phyloP scores from a whole-genome alignment of 2,113 vertebrate genomes.

The Pungitius pungitius region DNA sequence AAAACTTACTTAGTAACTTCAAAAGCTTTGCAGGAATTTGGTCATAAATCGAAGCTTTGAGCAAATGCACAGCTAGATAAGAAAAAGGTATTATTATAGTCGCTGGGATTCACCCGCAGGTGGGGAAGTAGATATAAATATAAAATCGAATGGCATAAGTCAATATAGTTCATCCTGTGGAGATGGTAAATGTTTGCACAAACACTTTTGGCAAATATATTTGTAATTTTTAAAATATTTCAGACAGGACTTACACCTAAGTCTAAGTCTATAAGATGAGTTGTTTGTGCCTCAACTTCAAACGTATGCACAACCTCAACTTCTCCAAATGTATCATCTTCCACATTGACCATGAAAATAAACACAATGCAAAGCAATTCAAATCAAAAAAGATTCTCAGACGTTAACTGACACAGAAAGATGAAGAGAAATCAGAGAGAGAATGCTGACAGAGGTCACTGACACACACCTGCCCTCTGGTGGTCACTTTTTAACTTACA shows the following conservation, averaged over 20 bases:
- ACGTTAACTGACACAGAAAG: background rate
- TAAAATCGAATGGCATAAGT: too few species aligned
- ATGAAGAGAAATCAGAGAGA: background rate
- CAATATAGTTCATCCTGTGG: background rate
- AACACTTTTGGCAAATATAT: background rate
- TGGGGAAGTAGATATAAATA: background rate
- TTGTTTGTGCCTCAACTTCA: slow-evolving; percentile 13
- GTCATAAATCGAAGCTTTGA: background rate
- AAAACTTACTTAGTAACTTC: too few species aligned
- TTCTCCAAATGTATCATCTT: background rate
- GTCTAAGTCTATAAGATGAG: too few species aligned
- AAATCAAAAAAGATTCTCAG: background rate
- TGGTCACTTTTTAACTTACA: slow-evolving; percentile 30
- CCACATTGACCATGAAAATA: background rate
- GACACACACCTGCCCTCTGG: slow-evolving; percentile 43
- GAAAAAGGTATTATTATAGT: background rate
- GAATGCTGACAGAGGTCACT: background rate
- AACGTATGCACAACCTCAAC: slow-evolving; percentile 16
- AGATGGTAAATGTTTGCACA: too few species aligned
- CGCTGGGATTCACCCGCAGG: background rate
- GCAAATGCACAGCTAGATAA: background rate
- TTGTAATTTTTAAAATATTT: background rate
- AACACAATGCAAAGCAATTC: background rate
- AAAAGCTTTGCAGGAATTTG: background rate
- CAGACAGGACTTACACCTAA: too few species aligned